Conservation (phyloP, 2,888 invertebrate genomes). For the Blomia tropicalis region DNA sequence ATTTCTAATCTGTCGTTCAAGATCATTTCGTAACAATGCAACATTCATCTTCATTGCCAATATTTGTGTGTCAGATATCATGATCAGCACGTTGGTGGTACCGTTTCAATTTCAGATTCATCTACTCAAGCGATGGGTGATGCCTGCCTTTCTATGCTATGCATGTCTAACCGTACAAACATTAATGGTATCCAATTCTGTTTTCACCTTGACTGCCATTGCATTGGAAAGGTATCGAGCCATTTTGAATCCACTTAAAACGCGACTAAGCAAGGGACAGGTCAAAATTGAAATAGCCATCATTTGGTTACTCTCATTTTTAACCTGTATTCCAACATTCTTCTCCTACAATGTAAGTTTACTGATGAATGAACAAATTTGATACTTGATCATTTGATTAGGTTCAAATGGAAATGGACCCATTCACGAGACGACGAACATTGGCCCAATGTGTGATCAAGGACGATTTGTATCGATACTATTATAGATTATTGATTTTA, state of each 20-base stretch:
- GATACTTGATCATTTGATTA: background rate
- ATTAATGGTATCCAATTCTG: constrained; percentile 69
- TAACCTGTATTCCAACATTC: constrained; percentile 47
- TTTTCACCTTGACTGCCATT: constrained; percentile 69
- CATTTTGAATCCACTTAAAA: constrained; percentile 42
- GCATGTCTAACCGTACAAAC: constrained; percentile 68
- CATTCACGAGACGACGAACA: constrained; percentile 8
- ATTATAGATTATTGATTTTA: constrained; percentile 35
- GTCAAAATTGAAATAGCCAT: constrained; percentile 55
- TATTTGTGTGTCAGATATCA: constrained; percentile 65
- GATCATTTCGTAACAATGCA: constrained; percentile 59
- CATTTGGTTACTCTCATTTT: constrained; percentile 55
- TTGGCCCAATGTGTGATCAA: constrained; percentile 35
- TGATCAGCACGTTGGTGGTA: constrained; percentile 66
- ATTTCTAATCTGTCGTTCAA: constrained; percentile 62
- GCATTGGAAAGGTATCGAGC: constrained; percentile 60
- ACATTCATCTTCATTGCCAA: constrained; percentile 65
- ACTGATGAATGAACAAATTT: background rate
- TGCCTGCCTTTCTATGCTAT: constrained; percentile 69
- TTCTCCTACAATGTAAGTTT: constrained; percentile 36
- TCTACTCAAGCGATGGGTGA: constrained; percentile 63
- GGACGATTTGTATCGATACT: constrained; percentile 31
- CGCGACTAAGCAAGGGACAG: constrained; percentile 53
- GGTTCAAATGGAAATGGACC: constrained; percentile 5
- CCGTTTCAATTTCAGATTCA: constrained; percentile 82